Conservation (phyloP, 2,113 vertebrate species). For the Alethe castanea region DNA sequence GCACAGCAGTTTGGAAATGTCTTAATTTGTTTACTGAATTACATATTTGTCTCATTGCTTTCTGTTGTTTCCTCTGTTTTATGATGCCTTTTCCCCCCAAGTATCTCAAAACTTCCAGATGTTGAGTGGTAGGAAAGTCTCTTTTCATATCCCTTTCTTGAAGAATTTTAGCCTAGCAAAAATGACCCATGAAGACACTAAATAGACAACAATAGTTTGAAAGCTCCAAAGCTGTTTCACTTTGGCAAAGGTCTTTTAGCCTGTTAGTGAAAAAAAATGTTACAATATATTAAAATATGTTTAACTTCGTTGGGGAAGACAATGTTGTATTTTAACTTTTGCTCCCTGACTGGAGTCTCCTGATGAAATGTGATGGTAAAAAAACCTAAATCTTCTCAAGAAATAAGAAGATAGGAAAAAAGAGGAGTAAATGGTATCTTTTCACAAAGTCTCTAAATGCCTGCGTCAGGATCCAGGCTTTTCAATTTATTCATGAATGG, state of each 20-base stretch:
- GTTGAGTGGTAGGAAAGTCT: neutral
- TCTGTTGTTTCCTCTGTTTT: neutral
- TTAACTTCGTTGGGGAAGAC: neutral
- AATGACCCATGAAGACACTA: neutral
- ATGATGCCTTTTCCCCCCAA: neutral
- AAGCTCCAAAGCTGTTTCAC: neutral
- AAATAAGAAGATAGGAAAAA: neutral
- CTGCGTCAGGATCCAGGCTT: neutral
- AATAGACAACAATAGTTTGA: neutral
- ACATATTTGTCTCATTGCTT: neutral
- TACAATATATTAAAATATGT: neutral
- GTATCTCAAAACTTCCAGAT: neutral
- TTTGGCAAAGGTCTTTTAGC: neutral
- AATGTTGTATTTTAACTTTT: neutral
- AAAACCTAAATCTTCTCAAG: neutral
- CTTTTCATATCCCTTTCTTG: neutral
- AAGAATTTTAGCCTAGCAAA: neutral
- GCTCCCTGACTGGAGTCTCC: neutral
- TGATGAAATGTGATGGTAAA: neutral
- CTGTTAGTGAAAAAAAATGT: neutral
- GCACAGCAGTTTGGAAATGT: neutral
- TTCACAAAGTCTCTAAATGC: neutral
- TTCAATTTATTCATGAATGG: neutral
- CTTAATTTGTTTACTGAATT: neutral
- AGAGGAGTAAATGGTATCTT: neutral